Evolutionary conservation across 2,888 invertebrate genomes (phyloP).

Genomic region (Eilema sororculum): DNA sequence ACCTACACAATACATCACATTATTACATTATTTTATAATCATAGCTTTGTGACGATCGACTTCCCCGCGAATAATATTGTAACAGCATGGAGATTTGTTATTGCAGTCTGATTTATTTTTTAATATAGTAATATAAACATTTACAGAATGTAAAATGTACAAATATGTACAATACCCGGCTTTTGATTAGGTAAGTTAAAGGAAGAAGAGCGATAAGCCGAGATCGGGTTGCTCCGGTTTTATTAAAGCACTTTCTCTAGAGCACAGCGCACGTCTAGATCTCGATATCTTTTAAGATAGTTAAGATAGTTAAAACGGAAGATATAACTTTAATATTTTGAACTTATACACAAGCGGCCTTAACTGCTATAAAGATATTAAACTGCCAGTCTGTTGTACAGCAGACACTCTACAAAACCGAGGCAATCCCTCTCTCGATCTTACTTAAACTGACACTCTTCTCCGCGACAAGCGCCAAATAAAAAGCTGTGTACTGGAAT

Average conservation of each 20-base stretch:
- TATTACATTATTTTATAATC: background rate
- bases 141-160: background rate
- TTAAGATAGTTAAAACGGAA: background rate
- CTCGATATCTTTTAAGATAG: background rate
- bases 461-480: background rate
- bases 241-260: background rate
- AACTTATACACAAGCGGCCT: too few species aligned
- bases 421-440: background rate
- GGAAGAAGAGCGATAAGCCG: background rate
- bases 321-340: background rate
- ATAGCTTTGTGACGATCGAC: background rate
- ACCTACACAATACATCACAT: conserved; percentile 86
- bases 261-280: too few species aligned
- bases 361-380: background rate
- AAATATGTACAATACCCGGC: background rate
- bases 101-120: background rate
- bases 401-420: background rate
- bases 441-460: background rate
- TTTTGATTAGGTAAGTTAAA: too few species aligned
- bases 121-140: background rate
- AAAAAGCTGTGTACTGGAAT: background rate
- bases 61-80: conserved; percentile 4
- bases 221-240: background rate
- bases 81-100: background rate
- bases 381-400: background rate